phyloP scores from a whole-genome alignment of 2,888 invertebrate species.

The Nomada flava region DNA sequence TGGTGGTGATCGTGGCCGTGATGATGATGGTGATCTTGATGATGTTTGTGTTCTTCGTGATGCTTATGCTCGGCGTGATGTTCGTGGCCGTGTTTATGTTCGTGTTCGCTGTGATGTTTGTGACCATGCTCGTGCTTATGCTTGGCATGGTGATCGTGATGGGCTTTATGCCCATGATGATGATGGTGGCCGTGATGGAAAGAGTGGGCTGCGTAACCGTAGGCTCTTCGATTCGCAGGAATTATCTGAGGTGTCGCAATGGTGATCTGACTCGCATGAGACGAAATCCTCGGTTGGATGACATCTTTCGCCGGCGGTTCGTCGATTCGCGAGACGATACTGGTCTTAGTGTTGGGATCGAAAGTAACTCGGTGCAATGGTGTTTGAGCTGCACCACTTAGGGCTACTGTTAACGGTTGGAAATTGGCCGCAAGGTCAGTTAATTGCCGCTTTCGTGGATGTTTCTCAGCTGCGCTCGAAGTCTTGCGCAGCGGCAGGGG shows the following conservation, averaged over 20 bases:
- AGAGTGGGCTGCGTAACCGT: conserved; percentile 54
- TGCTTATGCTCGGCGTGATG: conserved; percentile 75
- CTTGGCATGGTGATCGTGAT: conserved; percentile 72
- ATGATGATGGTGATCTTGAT: conserved; percentile 71
- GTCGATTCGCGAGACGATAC: conserved; percentile 41
- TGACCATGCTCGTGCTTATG: conserved; percentile 72
- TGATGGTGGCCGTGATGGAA: conserved; percentile 72
- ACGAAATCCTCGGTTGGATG: conserved; percentile 48
- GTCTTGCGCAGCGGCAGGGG: conserved; percentile 54
- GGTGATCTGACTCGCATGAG: conserved; percentile 25
- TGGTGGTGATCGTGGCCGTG: conserved; percentile 73
- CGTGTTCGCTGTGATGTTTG: conserved; percentile 73
- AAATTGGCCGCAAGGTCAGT: conserved; percentile 63
- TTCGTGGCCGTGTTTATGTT: conserved; percentile 75
- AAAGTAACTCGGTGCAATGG: conserved; percentile 34
- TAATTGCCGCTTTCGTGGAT: conserved; percentile 76
- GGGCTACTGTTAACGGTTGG: conserved; percentile 36
- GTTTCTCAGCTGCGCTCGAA: conserved; percentile 46
- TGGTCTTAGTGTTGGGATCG: conserved; percentile 43
- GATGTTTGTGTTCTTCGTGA: conserved; percentile 72
- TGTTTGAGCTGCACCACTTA: conserved; percentile 31
- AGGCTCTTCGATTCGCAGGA: conserved; percentile 36
- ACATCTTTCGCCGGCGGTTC: conserved; percentile 38
- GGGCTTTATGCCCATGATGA: conserved; percentile 72
- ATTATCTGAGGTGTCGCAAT: conserved; percentile 46